Base-by-base conservation (phyloP, 1,140 invertebrate genomes). In the Brachionus plicatilis region DNA sequence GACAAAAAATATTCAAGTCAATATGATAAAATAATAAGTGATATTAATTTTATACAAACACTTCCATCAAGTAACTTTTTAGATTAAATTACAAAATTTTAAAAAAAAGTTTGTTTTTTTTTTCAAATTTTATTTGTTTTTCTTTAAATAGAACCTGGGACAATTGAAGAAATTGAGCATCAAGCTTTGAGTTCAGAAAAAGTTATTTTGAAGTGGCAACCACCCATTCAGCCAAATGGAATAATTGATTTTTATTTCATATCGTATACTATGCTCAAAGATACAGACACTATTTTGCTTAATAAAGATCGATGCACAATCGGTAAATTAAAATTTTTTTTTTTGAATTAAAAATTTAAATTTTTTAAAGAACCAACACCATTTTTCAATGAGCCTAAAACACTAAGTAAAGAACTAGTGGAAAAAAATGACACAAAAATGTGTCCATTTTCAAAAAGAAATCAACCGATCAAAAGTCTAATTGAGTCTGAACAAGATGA, bases 201-300 rank as follows among this genome's bases (percentile, higher is more conserved):
- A 50, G 20, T 8, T 27, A 50, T 50, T 29, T 11, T 76, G 9
- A 76, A 50, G 27, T 76, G 72, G 72, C 24, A n/a, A n/a, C 43
- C 43, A 9, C 43, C 72, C 5, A 2, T 0, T 27, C 17, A 50
- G 24, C 72, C 72, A 50, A 76, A 76, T 37, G 72, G 72, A 24
- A 50, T 76, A 12, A 76, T 76, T 27, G 8, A 76, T 6, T 76
- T 47, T 53, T 76, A 76, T 76, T 76, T 76, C 1, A 76, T 76
- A 76, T 45, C 72, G 43, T 76, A 76, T 47, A 27, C 72, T 14
- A 50, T 20, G 20, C 47, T 76, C 9, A 12, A 27, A 47, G 72
- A 76, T 4, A 47, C 45, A 1, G 20, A 50, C 0, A 27, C 43
- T 12, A 37, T 1, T 47, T 14, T 27, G n/a, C 17, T 14, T 9